These are phyloP conservation scores for Sciaenops ocellatus DNA, from an alignment of 2,797 vertebrate genomes.

Conservation along the genomic window DNA sequence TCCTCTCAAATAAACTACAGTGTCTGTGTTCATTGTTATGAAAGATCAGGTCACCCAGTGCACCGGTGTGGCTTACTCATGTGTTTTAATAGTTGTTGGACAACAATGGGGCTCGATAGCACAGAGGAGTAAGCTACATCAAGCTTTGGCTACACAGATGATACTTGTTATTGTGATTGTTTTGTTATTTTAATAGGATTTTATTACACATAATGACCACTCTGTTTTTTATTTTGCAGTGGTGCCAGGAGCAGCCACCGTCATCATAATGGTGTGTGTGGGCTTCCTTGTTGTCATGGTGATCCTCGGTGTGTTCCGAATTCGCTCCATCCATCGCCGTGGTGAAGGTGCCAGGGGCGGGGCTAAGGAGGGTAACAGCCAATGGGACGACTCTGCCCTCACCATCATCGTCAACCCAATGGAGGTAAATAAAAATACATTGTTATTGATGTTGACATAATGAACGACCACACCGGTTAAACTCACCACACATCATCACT, in stretches of 20 bases:
- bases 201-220: not conserved
- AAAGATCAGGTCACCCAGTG: not conserved
- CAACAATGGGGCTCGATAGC: not conserved
- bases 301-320: conserved; percentile 95
- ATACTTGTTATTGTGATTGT: not conserved
- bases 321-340: conserved; percentile 94
- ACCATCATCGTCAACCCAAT: conserved; percentile 99
- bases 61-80: not conserved
- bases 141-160: not conserved
- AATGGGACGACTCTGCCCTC: conserved; percentile 98
- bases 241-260: conserved; percentile 95
- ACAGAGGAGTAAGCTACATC: not conserved
- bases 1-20: not conserved
- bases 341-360: conserved; percentile 83
- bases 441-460: not conserved
- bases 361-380: conserved; percentile 89
- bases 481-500: not conserved
- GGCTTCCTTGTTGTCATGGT: conserved; percentile 98
- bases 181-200: not conserved
- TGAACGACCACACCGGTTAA: not conserved
- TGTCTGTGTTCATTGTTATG: not conserved
- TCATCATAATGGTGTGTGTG: conserved; percentile 98
- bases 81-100: not conserved
- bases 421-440: conserved; percentile 91
- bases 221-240: conserved; percentile 78